Conservation (phyloP, 2,113 vertebrate species). For the Heptranchias perlo region DNA sequence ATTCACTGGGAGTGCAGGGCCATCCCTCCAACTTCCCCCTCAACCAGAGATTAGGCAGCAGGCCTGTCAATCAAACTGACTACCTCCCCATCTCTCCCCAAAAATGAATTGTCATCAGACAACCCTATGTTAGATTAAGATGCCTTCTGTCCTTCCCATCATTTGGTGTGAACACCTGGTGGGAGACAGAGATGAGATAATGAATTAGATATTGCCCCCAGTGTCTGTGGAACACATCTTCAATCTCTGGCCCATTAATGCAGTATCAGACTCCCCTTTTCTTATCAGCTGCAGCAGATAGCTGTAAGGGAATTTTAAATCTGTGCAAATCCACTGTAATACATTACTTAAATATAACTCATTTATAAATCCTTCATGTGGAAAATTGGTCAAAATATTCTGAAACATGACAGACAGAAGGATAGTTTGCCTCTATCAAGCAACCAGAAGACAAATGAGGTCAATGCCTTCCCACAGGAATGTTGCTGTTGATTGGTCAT, state of each 20-base stretch:
- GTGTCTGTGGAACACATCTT: neutral
- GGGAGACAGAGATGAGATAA: neutral
- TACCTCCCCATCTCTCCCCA: neutral
- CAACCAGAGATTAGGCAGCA: neutral
- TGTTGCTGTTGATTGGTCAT: neutral
- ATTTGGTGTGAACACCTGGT: neutral
- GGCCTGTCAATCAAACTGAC: neutral
- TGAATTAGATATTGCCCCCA: neutral
- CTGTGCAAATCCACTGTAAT: neutral
- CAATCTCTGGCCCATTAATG: neutral
- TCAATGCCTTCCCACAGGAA: neutral
- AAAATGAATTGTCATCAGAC: neutral
- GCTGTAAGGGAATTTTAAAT: neutral
- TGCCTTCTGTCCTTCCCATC: neutral
- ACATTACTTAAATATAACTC: neutral
- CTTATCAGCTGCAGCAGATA: neutral
- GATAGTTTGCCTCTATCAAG: neutral
- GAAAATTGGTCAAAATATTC: neutral
- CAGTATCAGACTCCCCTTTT: neutral
- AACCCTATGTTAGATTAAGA: neutral
- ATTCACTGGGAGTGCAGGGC: neutral
- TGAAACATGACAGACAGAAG: neutral
- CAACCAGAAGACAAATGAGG: neutral
- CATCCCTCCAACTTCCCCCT: neutral
- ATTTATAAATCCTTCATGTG: neutral